Percentiles rank a stretch among this genome's conserved stretches.
Conservation (phyloP, 2,797 vertebrate genomes). For the Cyprinella venusta region DNA sequence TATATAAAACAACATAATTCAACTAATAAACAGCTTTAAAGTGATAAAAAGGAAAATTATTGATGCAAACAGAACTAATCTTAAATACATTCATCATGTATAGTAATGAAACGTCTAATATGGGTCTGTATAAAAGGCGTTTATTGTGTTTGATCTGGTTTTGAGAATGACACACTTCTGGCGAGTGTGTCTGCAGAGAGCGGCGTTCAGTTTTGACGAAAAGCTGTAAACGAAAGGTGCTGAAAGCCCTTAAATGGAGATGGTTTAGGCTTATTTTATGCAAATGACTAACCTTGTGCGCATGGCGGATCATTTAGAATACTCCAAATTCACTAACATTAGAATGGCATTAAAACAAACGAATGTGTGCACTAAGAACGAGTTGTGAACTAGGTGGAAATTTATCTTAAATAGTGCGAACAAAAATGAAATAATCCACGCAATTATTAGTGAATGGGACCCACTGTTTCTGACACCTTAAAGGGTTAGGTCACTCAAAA, state of each 20-base stretch:
- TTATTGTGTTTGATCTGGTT: neutral
- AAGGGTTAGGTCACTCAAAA: neutral
- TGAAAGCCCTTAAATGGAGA: neutral
- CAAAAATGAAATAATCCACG: neutral
- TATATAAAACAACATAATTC: no score
- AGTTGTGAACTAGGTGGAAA: neutral
- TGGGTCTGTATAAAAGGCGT: neutral
- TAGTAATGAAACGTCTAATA: no score
- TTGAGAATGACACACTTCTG: neutral
- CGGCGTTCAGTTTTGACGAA: neutral
- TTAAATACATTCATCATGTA: no score
- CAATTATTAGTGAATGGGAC: neutral
- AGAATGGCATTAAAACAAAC: neutral
- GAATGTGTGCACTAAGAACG: neutral
- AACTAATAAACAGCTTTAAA: no score
- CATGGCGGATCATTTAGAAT: neutral
- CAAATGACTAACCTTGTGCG: neutral
- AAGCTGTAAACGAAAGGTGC: neutral
- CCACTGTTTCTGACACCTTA: neutral
- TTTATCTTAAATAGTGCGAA: neutral
- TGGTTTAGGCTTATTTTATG: neutral
- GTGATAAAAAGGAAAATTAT: no score
- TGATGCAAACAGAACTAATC: no score
- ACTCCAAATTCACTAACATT: neutral
- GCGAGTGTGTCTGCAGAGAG: neutral